Evolutionary conservation across 2,113 vertebrate species (phyloP), one percentile per base, ranked within the genome.

Genomic region (Catharus bicknelli): DNA sequence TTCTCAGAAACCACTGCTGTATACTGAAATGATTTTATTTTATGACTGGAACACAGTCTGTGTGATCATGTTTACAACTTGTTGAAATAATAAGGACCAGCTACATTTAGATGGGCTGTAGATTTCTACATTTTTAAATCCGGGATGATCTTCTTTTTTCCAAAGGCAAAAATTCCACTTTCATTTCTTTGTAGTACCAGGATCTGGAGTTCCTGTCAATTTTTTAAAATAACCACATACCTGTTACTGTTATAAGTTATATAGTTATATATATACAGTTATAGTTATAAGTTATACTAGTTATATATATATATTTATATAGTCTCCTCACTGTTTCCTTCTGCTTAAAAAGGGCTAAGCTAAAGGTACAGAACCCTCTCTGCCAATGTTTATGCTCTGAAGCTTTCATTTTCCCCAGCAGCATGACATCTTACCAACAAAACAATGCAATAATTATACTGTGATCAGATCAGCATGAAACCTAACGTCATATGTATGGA

Each of bases 71-170:
- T 53, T 43, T 55, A 18, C 21, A 87, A n/a, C 23, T 77, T 32
- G 3, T 9, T 42, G 16, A 51, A 66, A 38, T 23, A 19, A 32
- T 45, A 59, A 76, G 29, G 50, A 54, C 15, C 53, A n/a, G n/a
- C 30, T 69, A 29, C 36, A 67, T 12, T 66, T 76, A 97, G 96
- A 95, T 98, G 95, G 51, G 93, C 96, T 9, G 96, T 14, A 42
- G 97, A 98, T 43, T 93, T 97, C 94, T 98, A 95, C 10, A 96
- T 97, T 55, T 96, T 95, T 47, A 91, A 94, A 42, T 63, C 27
- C 32, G 48, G 2, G 0, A 66, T 80, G 11, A 50, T 93, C 74
- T 97, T 96, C 8, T 12, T 30, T 16, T 20, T 66, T 95, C 94
- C 61, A 74, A 77, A 48, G 74, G 34, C 61, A 98, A 94, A 17